phyloP scores from a whole-genome alignment of 2,888 invertebrate genomes.

The Ypsolopha scabrella region DNA sequence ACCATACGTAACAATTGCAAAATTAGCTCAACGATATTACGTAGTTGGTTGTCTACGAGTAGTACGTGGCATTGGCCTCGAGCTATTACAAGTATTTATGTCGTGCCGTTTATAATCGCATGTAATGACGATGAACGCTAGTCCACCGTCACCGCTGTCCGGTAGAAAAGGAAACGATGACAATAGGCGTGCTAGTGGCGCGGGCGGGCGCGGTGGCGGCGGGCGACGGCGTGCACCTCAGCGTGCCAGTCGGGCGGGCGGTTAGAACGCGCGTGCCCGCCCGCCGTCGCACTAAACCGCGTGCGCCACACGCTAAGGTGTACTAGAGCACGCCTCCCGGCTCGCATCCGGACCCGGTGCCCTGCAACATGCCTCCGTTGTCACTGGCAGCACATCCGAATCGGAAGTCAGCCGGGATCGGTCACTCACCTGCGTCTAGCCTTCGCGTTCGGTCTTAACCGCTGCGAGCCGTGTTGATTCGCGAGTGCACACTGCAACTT shows the following conservation, averaged over 20 bases:
- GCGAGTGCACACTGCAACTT: too few species aligned
- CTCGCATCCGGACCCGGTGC: slow-evolving; percentile 14
- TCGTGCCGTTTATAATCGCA: slow-evolving; percentile 19
- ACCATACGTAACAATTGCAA: slow-evolving; percentile 16
- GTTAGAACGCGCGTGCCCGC: slow-evolving; percentile 26
- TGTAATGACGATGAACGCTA: slow-evolving; percentile 17
- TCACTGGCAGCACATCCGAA: not conserved
- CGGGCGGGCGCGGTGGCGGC: slow-evolving; percentile 11
- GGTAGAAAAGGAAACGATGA: slow-evolving; percentile 4
- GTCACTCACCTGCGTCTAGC: too few species aligned
- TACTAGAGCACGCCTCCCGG: slow-evolving; percentile 31
- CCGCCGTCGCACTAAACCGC: slow-evolving; percentile 16
- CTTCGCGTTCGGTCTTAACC: too few species aligned
- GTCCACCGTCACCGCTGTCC: slow-evolving; percentile 11
- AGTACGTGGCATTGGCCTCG: slow-evolving; percentile 4
- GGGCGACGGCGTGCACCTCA: slow-evolving; percentile 11
- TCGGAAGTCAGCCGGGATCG: not conserved
- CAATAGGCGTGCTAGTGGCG: slow-evolving; percentile 21
- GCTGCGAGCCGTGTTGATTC: too few species aligned
- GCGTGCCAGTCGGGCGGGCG: slow-evolving; percentile 33
- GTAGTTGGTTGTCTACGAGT: not conserved
- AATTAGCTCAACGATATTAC: slow-evolving; percentile 7
- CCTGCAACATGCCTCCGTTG: slow-evolving; percentile 24
- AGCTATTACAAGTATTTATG: slow-evolving; percentile 6
- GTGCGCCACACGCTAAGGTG: slow-evolving; percentile 27